Base-by-base conservation (phyloP, 1,140 invertebrate genomes). In the Lasioglossum albipes region DNA sequence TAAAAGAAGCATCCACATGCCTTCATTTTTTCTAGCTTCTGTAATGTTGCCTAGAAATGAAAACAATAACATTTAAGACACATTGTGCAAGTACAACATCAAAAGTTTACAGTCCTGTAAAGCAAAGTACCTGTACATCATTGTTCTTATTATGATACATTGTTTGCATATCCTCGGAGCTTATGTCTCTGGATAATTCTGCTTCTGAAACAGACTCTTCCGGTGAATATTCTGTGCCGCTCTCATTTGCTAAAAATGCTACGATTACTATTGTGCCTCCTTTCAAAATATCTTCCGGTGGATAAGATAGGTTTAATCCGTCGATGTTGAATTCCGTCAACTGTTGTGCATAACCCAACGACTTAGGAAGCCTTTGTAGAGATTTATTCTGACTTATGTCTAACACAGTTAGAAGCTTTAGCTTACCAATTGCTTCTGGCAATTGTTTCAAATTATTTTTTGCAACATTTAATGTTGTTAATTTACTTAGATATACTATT, bases 391-490 rank as follows among this genome's bases (percentile, higher is more conserved):
- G 87, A 74, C 91, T 93, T 18, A 97, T 87, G 85, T 95, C 93
- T 7, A 97, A 90, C 75, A 89, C 93, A 69, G 91, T 92, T 71
- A 97, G 91, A 57, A 90, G 93, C 79, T 93, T 94, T 67, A 97
- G 91, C 71, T 95, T 93, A 61, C 95, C 95, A 45, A 97, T 91
- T 76, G 93, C 92, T 59, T 95, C 92, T 76, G 96, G 96, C 69
- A 97, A 90, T 75, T 89, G 90, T 90, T 95, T 96, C 62, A 97
- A 90, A 84, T 94, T 94, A 92, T 97, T 97, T 65, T 95, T 94
- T 49, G 96, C 95, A 27, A 96, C 89, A 94, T 97, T 95, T 42
- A 97, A 91, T 71, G 96, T 92, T 90, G 93, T 92, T 75, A 97
- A 92, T 70, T 94, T 94, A 70, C 91, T 91, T 70, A 97, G 90